These are phyloP conservation scores for Berghia stephanieae DNA, from an alignment of 1,140 invertebrate genomes.

Conservation along the genomic window DNA sequence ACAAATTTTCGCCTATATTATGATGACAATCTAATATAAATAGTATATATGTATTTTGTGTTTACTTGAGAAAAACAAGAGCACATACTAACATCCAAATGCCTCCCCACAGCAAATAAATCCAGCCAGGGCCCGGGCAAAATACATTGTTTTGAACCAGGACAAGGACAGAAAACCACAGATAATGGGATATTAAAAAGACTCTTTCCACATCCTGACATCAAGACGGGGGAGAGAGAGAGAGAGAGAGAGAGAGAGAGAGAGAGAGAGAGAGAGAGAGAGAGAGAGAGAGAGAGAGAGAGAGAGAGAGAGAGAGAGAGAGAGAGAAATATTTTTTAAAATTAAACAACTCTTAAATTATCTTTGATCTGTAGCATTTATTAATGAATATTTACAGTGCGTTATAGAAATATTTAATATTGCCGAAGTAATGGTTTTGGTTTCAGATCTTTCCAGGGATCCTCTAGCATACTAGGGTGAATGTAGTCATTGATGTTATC, in stretches of 20 bases:
- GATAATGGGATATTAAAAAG: no score
- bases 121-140: no score
- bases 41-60: no score
- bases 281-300: conserved; percentile 16
- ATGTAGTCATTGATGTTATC: conserved; percentile 18
- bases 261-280: not conserved
- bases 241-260: conserved; percentile 8
- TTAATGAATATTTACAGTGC: not conserved
- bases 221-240: not conserved
- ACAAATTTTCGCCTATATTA: no score
- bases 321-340: not conserved
- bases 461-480: conserved; percentile 9
- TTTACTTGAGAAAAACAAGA: no score
- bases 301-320: conserved; percentile 26
- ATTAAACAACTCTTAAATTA: not conserved
- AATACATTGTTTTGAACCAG: no score
- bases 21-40: no score
- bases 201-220: no score
- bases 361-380: not conserved
- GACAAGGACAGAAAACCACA: no score
- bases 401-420: not conserved
- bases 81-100: no score
- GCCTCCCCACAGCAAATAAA: no score
- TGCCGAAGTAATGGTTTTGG: not conserved
- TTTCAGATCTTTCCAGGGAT: conserved; percentile 25